Evolutionary conservation across 2,888 invertebrate genomes (phyloP).

Genomic region (Eristalinus aeneus): DNA sequence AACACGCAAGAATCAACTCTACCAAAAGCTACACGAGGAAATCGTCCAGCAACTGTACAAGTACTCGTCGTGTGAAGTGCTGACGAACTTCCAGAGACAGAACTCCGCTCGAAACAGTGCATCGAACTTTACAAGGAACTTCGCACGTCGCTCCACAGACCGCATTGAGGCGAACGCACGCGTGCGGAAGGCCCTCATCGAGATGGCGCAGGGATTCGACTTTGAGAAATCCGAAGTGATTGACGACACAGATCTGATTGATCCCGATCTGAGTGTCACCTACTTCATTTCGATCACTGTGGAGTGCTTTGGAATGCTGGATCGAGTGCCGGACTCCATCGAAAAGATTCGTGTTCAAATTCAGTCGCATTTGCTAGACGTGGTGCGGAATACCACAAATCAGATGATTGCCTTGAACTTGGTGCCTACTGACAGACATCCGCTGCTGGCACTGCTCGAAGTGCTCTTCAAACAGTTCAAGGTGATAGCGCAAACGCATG

Average conservation of each 20-base stretch:
- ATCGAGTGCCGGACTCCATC: conserved; percentile 91
- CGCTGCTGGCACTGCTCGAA: conserved; percentile 85
- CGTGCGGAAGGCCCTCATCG: conserved; percentile 82
- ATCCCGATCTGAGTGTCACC: conserved; percentile 84
- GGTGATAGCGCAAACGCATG: conserved; percentile 89
- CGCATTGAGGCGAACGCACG: conserved; percentile 82
- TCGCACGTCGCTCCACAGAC: conserved; percentile 83
- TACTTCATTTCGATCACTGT: conserved; percentile 90
- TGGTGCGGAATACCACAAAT: conserved; percentile 90
- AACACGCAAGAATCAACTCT: conserved; percentile 83
- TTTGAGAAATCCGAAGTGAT: conserved; percentile 81
- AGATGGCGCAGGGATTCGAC: conserved; percentile 81
- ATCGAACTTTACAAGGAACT: conserved; percentile 83
- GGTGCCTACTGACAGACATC: conserved; percentile 78
- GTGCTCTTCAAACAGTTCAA: conserved; percentile 91
- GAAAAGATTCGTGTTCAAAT: conserved; percentile 92
- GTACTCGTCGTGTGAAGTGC: conserved; percentile 82
- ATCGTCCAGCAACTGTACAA: conserved; percentile 87
- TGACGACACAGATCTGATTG: conserved; percentile 83
- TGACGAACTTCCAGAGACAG: conserved; percentile 82
- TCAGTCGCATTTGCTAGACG: conserved; percentile 89
- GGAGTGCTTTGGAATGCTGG: conserved; percentile 91
- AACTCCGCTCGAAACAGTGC: conserved; percentile 83
- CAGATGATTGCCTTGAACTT: conserved; percentile 84
- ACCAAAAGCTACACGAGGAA: conserved; percentile 86